phyloP scores from a whole-genome alignment of 92 coral and sea anemone species.

The Epizoanthus illoricatus region DNA sequence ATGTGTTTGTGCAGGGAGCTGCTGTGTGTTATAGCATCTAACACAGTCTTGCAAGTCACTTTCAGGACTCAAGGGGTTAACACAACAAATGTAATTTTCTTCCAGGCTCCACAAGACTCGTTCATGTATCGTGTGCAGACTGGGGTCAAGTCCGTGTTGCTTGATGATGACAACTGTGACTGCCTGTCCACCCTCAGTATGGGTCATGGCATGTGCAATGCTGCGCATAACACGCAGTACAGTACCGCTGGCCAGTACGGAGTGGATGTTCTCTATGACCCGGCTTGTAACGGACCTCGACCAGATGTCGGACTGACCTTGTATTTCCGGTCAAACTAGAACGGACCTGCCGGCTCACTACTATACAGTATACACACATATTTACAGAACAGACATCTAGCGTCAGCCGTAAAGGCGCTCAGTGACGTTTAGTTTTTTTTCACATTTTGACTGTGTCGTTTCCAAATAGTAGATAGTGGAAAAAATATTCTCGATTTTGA shows the following conservation, averaged over 20 bases:
- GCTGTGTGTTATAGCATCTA: no score
- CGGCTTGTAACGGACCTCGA: constrained; percentile 69
- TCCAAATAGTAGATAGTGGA: no score
- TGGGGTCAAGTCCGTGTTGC: constrained; percentile 70
- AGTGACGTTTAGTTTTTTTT: no score
- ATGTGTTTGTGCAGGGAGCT: no score
- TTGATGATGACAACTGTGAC: constrained; percentile 81
- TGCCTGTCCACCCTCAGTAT: constrained; percentile 65
- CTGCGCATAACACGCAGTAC: constrained; percentile 51
- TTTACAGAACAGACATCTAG: no score
- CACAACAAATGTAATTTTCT: background rate
- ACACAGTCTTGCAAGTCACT: no score
- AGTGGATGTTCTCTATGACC: constrained; percentile 70
- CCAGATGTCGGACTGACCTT: constrained; percentile 66
- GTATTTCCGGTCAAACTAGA: constrained; percentile 60
- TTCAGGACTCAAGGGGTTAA: background rate
- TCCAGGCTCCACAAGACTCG: constrained; percentile 54
- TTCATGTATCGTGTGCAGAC: constrained; percentile 74
- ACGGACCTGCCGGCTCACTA: background rate
- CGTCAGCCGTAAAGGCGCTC: no score
- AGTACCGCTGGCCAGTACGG: constrained; percentile 67
- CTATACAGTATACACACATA: no score
- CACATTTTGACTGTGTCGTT: no score
- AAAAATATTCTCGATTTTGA: no score
- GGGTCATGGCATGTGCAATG: constrained; percentile 69